Evolutionary conservation across 1,140 invertebrate species (phyloP).

Genomic region (Drosophila suzukii): DNA sequence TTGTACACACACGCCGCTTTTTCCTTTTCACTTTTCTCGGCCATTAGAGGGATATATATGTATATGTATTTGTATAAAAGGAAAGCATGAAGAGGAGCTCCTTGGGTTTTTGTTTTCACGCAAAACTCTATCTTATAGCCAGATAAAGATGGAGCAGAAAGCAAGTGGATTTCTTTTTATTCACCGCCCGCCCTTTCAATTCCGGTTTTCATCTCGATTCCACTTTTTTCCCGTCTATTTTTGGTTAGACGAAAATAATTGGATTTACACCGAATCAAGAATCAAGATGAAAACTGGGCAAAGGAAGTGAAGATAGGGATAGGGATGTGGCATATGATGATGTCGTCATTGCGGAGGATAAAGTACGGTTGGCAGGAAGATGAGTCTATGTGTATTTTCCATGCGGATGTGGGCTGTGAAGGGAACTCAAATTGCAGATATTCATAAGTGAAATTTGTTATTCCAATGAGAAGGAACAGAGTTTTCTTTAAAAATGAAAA

Average conservation of each 20-base stretch:
- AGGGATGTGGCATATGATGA: conserved; percentile 20
- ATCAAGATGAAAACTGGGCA: conserved; percentile 18
- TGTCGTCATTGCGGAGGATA: conserved; percentile 39
- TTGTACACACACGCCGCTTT: conserved; percentile 47
- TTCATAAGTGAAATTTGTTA: conserved; percentile 53
- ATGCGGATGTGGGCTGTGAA: background rate
- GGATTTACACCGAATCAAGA: conserved; percentile 49
- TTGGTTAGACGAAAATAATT: conserved; percentile 54
- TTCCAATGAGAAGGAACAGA: conserved; percentile 17
- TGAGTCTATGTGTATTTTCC: background rate
- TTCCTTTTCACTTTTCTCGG: conserved; percentile 14
- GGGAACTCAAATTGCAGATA: conserved; percentile 27
- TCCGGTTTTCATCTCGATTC: conserved; percentile 3
- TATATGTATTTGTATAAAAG: background rate
- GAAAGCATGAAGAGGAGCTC: conserved; percentile 1
- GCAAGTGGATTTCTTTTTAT: conserved; percentile 46
- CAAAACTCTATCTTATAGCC: conserved; percentile 12
- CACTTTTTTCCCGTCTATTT: conserved; percentile 22
- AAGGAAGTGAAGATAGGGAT: background rate
- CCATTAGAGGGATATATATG: background rate
- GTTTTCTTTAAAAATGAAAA: background rate
- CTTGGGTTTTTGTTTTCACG: conserved; percentile 12
- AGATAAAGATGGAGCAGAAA: conserved; percentile 13
- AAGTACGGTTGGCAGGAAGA: conserved; percentile 22
- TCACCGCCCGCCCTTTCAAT: conserved; percentile 26